These are phyloP conservation scores for Ibidorhyncha struthersii DNA, from an alignment of 2,113 vertebrate genomes.

Conservation along the genomic window DNA sequence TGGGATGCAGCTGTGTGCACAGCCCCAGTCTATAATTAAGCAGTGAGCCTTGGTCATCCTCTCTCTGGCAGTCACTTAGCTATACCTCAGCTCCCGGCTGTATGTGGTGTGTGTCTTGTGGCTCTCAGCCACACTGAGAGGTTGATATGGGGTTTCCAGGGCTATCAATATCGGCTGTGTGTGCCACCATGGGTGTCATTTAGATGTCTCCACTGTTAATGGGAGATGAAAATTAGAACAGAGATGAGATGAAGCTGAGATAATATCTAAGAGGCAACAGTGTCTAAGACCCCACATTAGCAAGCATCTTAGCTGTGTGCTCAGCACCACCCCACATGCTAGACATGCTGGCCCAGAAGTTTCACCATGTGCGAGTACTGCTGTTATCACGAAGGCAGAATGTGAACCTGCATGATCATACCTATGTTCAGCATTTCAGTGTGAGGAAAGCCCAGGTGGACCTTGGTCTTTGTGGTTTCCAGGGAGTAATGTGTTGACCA, in stretches of 20 bases:
- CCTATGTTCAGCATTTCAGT: neutral
- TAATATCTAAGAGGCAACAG: neutral
- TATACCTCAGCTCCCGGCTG: neutral
- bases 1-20: neutral
- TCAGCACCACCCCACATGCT: neutral
- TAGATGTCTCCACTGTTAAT: neutral
- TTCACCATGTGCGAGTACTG: fast-evolving
- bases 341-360: neutral
- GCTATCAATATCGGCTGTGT: neutral
- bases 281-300: neutral
- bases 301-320: neutral
- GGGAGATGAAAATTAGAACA: neutral
- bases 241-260: neutral
- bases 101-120: neutral
- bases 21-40: neutral
- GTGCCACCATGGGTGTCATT: neutral
- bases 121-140: neutral
- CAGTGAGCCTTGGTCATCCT: neutral
- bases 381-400: neutral
- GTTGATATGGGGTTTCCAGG: neutral
- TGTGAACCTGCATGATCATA: neutral
- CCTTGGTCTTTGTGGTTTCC: neutral
- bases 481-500: neutral
- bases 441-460: neutral
- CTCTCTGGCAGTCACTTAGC: neutral